phyloP scores from a whole-genome alignment of 2,113 vertebrate species.

The Emydocephalus ijimae region DNA sequence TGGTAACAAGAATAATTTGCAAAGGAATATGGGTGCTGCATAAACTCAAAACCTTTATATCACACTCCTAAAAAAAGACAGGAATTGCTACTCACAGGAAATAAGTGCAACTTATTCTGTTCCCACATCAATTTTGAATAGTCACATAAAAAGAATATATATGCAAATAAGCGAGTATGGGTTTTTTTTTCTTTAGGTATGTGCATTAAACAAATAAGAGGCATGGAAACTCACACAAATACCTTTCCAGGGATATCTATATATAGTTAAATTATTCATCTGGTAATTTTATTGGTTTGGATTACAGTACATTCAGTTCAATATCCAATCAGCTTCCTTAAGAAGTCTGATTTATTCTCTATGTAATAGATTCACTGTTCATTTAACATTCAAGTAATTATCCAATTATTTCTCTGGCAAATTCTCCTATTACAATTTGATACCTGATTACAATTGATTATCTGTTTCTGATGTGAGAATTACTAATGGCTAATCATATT shows the following conservation, averaged over 20 bases:
- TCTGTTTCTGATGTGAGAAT: neutral
- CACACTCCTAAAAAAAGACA: conserved; percentile 3
- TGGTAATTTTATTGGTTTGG: neutral
- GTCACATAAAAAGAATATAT: neutral
- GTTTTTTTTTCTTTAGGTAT: neutral
- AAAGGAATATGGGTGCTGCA: neutral
- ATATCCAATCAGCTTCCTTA: neutral
- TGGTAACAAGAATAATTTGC: conserved; percentile 38
- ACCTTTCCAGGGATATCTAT: neutral
- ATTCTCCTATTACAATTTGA: neutral
- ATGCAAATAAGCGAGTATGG: neutral
- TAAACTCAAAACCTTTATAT: conserved; percentile 31
- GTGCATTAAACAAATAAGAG: neutral
- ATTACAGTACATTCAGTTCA: neutral
- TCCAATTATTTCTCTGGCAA: neutral
- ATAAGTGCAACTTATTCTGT: neutral
- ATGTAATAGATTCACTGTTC: neutral
- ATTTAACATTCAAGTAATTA: conserved; percentile 2
- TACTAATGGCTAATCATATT: neutral
- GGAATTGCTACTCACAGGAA: conserved; percentile 3
- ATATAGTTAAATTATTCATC: neutral
- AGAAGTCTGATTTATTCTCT: neutral
- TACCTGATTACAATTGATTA: neutral
- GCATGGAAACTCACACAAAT: neutral
- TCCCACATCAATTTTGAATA: neutral